Evolutionary conservation across 2,113 vertebrate species (phyloP).

Genomic region (Sphyrna mokarran): DNA sequence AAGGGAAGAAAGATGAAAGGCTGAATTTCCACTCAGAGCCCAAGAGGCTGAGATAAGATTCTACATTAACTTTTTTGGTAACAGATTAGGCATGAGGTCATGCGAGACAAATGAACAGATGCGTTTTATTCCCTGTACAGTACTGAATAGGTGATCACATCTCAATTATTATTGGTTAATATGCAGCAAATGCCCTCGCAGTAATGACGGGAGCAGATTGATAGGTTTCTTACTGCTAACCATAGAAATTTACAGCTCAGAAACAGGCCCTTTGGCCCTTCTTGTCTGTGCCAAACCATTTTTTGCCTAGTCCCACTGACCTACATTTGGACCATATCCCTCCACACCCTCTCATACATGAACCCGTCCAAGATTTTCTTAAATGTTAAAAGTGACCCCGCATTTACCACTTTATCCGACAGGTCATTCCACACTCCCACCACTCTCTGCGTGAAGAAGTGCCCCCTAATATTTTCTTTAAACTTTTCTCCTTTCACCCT

Average conservation of each 20-base stretch:
- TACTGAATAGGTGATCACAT: neutral
- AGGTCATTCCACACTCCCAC: too few relatives aligned
- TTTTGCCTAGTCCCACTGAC: too few relatives aligned
- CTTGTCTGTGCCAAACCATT: too few relatives aligned
- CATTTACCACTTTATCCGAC: too few relatives aligned
- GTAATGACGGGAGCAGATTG: neutral
- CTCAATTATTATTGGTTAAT: slow-evolving; percentile 16
- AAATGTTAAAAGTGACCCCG: too few relatives aligned
- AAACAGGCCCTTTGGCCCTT: too few relatives aligned
- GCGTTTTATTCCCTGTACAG: neutral
- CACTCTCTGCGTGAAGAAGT: too few relatives aligned
- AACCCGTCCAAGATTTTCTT: too few relatives aligned
- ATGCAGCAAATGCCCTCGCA: neutral
- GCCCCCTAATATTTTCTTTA: too few relatives aligned
- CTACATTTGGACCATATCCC: too few relatives aligned
- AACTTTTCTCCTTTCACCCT: too few relatives aligned
- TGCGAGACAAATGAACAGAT: slow-evolving; percentile 18
- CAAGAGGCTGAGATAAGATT: neutral
- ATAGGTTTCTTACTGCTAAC: neutral
- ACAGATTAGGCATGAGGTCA: neutral
- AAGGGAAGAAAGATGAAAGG: neutral
- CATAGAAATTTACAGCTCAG: neutral
- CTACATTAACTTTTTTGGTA: neutral
- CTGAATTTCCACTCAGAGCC: neutral
- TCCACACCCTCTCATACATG: too few relatives aligned